Percentiles rank a stretch among this genome's conserved stretches.
These are phyloP conservation scores for Apodemia hepburni DNA, from an alignment of 2,888 invertebrate species.

Conservation along the genomic window DNA sequence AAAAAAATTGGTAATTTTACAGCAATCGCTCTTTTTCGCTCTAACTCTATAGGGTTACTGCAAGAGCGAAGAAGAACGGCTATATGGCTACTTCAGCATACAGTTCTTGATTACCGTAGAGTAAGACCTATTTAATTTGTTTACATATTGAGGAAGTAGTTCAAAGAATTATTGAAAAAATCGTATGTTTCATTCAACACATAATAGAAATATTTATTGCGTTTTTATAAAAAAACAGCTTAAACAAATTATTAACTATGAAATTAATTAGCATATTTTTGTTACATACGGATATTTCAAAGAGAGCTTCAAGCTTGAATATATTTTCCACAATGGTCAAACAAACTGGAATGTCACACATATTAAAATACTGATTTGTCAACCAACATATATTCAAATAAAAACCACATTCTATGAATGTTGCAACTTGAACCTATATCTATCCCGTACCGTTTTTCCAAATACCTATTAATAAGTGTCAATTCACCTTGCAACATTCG, in stretches of 20 bases:
- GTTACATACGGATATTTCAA: slow-evolving; percentile 17
- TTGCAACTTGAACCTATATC: slow-evolving; percentile 46
- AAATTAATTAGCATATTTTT: background rate
- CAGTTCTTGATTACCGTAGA: no score
- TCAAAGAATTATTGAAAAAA: no score
- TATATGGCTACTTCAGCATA: no score
- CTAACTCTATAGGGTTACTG: no score
- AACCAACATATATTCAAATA: slow-evolving; percentile 67
- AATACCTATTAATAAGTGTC: slow-evolving; percentile 22
- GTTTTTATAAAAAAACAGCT: background rate
- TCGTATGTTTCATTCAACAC: no score
- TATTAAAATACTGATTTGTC: slow-evolving; percentile 78
- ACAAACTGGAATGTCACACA: slow-evolving; percentile 78
- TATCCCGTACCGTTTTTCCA: slow-evolving; percentile 20
- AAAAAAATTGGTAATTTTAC: no score
- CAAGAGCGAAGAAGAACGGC: no score
- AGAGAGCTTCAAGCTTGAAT: slow-evolving; percentile 37
- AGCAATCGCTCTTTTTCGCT: no score
- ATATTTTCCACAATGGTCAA: slow-evolving; percentile 34
- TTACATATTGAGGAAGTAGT: no score
- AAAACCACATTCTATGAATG: slow-evolving; percentile 48
- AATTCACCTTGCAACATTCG: slow-evolving; percentile 67
- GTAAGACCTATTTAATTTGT: no score
- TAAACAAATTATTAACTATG: no score
- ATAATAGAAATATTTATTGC: no score